Conservation (phyloP, 2,113 vertebrate genomes). For the Hippocampus mohnikei region DNA sequence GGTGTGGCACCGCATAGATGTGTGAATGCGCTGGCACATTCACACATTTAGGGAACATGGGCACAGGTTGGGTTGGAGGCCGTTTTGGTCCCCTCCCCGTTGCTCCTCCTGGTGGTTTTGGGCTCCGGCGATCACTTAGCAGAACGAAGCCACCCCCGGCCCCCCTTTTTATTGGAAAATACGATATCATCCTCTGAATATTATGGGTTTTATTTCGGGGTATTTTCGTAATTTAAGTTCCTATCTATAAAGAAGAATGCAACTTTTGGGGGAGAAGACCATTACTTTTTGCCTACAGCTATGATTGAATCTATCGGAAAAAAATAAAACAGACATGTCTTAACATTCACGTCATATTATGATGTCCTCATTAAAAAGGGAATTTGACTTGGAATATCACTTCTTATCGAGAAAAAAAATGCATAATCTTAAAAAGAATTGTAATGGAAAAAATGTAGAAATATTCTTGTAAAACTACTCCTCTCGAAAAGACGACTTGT, state of each 20-base stretch:
- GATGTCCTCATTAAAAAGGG: no score
- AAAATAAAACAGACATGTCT: no score
- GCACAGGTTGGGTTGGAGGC: slow-evolving; percentile 69
- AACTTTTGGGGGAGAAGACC: no score
- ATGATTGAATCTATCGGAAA: no score
- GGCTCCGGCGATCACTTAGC: slow-evolving; percentile 68
- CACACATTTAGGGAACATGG: slow-evolving; percentile 75
- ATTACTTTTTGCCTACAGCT: no score
- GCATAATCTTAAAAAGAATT: no score
- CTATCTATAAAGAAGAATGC: no score
- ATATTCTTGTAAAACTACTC: no score
- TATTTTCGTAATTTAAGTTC: no score
- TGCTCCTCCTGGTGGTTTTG: slow-evolving; percentile 66
- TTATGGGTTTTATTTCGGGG: background rate
- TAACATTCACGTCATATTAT: no score
- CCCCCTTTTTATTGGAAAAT: background rate
- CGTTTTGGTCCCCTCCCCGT: slow-evolving; percentile 47
- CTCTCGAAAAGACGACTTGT: no score
- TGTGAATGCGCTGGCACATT: slow-evolving; percentile 70
- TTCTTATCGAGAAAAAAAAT: background rate
- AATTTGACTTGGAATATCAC: background rate
- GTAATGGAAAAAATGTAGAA: no score
- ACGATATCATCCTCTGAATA: background rate
- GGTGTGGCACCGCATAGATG: slow-evolving; percentile 66
- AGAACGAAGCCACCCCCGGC: slow-evolving; percentile 51